A percentile compares a stretch with the other conserved stretches of the same genome.
Conservation (phyloP, 2,113 vertebrate genomes). For the Apeltes quadracus region DNA sequence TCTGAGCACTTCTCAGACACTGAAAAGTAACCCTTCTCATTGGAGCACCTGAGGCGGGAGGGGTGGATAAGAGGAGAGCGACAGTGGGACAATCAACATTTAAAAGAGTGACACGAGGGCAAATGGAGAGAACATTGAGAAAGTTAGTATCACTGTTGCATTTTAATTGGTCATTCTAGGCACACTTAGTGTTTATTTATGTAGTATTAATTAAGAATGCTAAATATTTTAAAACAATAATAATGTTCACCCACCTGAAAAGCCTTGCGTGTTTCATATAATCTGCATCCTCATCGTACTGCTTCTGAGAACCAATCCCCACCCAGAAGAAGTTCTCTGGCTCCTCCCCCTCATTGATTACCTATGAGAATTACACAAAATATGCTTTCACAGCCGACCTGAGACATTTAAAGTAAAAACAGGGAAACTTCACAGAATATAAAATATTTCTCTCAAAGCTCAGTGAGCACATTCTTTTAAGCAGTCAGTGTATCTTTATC, state of each 20-base stretch:
- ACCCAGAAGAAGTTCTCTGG: slow-evolving; percentile 99
- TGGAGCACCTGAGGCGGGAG: slow-evolving; percentile 86
- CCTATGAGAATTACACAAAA: slow-evolving; percentile 74
- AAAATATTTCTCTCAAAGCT: too few species aligned
- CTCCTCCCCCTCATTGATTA: slow-evolving; percentile 96
- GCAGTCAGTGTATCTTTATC: background rate
- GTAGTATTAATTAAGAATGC: background rate
- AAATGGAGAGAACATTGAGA: background rate
- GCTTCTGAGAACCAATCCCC: slow-evolving; percentile 92
- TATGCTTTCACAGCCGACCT: background rate
- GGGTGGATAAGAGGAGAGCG: background rate
- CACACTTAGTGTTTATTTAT: too few species aligned
- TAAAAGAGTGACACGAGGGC: background rate
- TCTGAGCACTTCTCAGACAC: slow-evolving; percentile 98
- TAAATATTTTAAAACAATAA: background rate
- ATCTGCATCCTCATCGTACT: slow-evolving; percentile 92
- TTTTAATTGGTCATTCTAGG: background rate
- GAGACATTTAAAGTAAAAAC: slow-evolving; percentile 38
- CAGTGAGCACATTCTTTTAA: too few species aligned
- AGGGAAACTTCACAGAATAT: background rate
- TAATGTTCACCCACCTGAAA: slow-evolving; percentile 84
- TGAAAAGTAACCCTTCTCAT: slow-evolving; percentile 96
- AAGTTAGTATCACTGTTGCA: background rate
- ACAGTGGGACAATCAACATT: background rate
- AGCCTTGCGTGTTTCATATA: slow-evolving; percentile 96